Conservation (phyloP, 2,113 vertebrate genomes). For the Dissostichus mawsoni region DNA sequence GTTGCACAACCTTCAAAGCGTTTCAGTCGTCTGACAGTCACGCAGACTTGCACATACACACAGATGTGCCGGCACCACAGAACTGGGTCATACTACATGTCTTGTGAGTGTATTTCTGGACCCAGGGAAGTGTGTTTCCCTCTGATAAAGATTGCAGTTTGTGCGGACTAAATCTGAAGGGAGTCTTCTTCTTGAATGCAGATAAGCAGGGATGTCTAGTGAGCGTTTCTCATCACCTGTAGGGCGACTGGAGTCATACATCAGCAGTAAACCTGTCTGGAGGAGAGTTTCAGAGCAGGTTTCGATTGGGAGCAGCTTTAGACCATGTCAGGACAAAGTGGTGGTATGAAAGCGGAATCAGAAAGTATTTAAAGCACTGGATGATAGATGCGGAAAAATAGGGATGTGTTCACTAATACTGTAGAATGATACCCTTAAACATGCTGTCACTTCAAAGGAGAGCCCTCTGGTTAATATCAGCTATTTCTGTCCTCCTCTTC, state of each 20-base stretch:
- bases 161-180: slow-evolving; percentile 21
- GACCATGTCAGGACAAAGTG: slow-evolving; percentile 2
- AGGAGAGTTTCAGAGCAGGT: slow-evolving; percentile 33
- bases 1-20: slow-evolving; percentile 57
- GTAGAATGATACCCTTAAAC: neutral
- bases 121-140: slow-evolving; percentile 32
- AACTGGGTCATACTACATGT: slow-evolving; percentile 60
- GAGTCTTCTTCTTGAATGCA: slow-evolving; percentile 9
- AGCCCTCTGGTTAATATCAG: slow-evolving; percentile 16
- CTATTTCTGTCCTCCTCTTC: neutral
- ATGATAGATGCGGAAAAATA: neutral
- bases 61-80: slow-evolving; percentile 38
- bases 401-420: neutral
- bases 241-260: slow-evolving; percentile 47
- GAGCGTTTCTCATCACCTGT: slow-evolving; percentile 38
- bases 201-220: slow-evolving; percentile 16
- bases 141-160: slow-evolving; percentile 32
- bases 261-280: slow-evolving; percentile 41
- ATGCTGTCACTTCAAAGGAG: neutral
- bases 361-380: slow-evolving; percentile 1
- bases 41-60: slow-evolving; percentile 21
- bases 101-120: slow-evolving; percentile 54
- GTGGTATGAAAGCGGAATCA: neutral
- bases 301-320: slow-evolving; percentile 19
- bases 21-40: slow-evolving; percentile 46